Evolutionary conservation across 2,797 vertebrate species (phyloP).

Genomic region (Tenualosa ilisha): DNA sequence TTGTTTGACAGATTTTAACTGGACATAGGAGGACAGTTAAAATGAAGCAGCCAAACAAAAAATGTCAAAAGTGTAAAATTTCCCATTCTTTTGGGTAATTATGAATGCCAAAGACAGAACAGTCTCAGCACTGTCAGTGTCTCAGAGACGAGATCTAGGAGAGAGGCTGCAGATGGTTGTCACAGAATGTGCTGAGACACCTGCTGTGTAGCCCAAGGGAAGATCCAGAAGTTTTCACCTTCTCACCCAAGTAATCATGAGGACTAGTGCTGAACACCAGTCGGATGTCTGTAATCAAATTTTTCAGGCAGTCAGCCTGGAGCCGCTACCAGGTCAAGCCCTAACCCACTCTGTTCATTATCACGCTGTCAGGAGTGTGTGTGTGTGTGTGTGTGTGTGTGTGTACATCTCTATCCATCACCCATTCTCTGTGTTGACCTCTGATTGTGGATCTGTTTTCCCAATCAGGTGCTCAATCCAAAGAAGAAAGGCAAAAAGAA

Average conservation of each 20-base stretch:
- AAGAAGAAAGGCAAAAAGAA: slow-evolving; percentile 98
- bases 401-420: slow-evolving; percentile 15
- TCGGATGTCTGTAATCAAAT: not conserved
- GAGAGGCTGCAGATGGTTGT: not conserved
- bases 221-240: not conserved
- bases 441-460: not conserved
- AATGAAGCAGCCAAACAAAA: no score
- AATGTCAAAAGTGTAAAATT: no score
- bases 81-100: no score
- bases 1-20: no score
- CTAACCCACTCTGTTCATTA: not conserved
- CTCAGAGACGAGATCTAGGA: not conserved
- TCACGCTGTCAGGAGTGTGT: not conserved
- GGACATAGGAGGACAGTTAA: no score
- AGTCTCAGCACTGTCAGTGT: not conserved
- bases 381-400: not conserved
- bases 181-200: not conserved
- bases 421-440: not conserved
- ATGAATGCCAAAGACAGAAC: not conserved
- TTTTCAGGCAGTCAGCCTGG: not conserved
- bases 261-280: not conserved
- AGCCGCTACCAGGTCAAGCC: not conserved
- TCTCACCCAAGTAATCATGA: not conserved
- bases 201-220: not conserved
- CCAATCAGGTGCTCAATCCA: slow-evolving; percentile 85